Percentiles rank a stretch among this genome's conserved stretches.
Evolutionary conservation across 2,113 vertebrate species (phyloP).

Genomic region (Monopterus albus): DNA sequence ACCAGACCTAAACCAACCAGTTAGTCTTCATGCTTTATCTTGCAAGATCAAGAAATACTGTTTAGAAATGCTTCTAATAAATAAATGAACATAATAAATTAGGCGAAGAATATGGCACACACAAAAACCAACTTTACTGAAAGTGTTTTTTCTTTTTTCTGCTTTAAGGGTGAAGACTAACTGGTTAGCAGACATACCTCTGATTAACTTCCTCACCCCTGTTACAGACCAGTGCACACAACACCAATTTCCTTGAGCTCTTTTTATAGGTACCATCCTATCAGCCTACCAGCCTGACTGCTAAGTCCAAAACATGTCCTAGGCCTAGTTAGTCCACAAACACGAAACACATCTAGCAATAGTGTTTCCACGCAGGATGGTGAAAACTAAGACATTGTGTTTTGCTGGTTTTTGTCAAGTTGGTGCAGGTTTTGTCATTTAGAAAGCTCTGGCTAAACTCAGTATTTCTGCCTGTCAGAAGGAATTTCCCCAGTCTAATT

Average conservation of each 20-base stretch:
- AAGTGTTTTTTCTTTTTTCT: too few relatives aligned
- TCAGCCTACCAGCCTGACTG: not conserved
- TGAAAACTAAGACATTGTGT: not conserved
- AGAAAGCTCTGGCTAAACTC: not conserved
- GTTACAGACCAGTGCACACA: not conserved
- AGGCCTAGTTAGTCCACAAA: not conserved
- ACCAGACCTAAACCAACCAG: too few relatives aligned
- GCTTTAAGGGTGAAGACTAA: too few relatives aligned
- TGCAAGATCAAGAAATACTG: too few relatives aligned
- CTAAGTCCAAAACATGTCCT: not conserved
- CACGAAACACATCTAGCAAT: too few relatives aligned
- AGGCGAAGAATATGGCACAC: too few relatives aligned
- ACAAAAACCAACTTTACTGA: too few relatives aligned
- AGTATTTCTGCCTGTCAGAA: slow-evolving; percentile 3
- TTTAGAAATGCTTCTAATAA: too few relatives aligned
- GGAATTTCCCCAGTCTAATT: slow-evolving; percentile 14
- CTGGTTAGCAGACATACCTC: not conserved
- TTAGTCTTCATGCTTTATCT: not conserved
- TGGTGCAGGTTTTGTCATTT: not conserved
- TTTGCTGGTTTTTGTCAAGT: not conserved
- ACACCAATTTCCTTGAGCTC: not conserved
- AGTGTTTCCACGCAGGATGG: too few relatives aligned
- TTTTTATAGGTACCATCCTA: too few relatives aligned
- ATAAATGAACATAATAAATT: too few relatives aligned
- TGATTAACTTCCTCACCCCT: not conserved